Evolutionary conservation across 1,140 invertebrate species (phyloP).

Genomic region (Muscidifurax raptorellus): DNA sequence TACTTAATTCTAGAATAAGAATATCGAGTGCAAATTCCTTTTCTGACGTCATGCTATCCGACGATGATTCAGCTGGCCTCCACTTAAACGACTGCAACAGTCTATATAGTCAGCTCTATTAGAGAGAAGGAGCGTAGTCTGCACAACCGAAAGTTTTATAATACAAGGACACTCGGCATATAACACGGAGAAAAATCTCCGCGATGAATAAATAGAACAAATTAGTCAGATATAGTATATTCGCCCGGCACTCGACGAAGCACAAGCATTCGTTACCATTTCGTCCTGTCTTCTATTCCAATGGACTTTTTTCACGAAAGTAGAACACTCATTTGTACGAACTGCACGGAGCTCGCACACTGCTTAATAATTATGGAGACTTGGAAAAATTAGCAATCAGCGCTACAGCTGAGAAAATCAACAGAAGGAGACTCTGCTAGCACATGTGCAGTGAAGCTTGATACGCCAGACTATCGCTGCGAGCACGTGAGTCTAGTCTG

Average conservation of each 20-base stretch:
- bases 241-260: no score
- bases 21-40: background rate
- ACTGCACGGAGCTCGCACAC: background rate
- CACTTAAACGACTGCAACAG: no score
- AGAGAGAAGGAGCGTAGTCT: background rate
- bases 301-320: slow-evolving; percentile 1
- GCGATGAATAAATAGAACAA: no score
- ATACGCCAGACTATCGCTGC: background rate
- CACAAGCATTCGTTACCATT: background rate
- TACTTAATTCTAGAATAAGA: background rate
- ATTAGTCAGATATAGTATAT: no score
- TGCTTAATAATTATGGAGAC: slow-evolving; percentile 16
- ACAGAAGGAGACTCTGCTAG: no score
- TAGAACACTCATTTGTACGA: background rate
- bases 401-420: background rate
- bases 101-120: background rate
- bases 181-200: no score
- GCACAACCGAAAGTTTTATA: no score
- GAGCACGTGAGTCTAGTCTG: background rate
- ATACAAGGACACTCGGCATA: no score
- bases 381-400: slow-evolving; percentile 33
- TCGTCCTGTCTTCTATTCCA: background rate
- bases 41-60: background rate
- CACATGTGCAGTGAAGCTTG: background rate
- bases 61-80: background rate